Percentiles rank a stretch among this genome's conserved stretches.
These are phyloP conservation scores for Dasyurus viverrinus DNA, from an alignment of 2,113 vertebrate genomes.

Conservation along the genomic window DNA sequence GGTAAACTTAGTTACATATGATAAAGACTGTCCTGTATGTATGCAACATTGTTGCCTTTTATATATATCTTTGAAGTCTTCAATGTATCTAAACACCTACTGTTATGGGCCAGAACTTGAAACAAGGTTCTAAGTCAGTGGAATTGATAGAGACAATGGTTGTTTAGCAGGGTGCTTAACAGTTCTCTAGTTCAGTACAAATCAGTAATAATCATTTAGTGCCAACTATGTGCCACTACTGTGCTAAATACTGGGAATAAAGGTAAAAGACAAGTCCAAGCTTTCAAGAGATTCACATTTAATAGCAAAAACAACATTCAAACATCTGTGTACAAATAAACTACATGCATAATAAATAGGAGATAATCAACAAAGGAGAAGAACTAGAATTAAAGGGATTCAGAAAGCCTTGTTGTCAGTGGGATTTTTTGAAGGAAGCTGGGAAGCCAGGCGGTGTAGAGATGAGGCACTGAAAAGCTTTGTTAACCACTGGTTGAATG, in stretches of 20 bases:
- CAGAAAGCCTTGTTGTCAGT: neutral
- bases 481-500: conserved; percentile 49
- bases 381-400: neutral
- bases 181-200: too few relatives aligned
- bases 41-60: too few relatives aligned
- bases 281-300: neutral
- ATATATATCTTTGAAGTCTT: neutral
- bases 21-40: neutral
- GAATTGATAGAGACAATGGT: too few relatives aligned
- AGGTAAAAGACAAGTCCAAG: neutral
- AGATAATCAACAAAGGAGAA: neutral
- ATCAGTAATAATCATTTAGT: neutral
- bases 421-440: neutral
- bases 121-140: too few relatives aligned
- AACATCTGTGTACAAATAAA: neutral
- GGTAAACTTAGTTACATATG: neutral
- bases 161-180: too few relatives aligned
- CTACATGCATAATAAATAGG: neutral
- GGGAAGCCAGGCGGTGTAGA: neutral
- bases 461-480: neutral
- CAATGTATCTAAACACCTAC: neutral
- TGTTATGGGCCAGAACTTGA: neutral
- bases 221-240: neutral
- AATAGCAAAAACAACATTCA: neutral
- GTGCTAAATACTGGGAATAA: neutral